These are phyloP conservation scores for Conus canariensis DNA, from an alignment of 2,888 invertebrate genomes.

Conservation along the genomic window DNA sequence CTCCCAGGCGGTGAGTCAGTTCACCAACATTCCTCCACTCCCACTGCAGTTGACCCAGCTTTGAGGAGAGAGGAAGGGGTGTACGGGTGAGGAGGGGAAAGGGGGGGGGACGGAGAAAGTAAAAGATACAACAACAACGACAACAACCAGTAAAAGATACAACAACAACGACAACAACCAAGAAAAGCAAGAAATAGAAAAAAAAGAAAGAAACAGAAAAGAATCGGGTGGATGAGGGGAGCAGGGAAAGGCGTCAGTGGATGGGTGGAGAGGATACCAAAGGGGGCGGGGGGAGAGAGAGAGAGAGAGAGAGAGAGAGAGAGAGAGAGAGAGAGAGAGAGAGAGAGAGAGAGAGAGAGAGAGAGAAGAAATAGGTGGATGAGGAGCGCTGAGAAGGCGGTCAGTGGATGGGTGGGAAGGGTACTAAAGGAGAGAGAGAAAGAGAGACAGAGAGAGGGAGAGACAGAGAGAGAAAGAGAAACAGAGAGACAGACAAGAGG, in stretches of 20 bases:
- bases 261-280: background rate
- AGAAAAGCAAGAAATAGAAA: too few relatives aligned
- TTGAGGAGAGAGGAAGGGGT: too few relatives aligned
- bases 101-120: too few relatives aligned
- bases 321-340: background rate
- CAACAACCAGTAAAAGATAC: too few relatives aligned
- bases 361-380: background rate
- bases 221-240: background rate
- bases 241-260: background rate
- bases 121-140: too few relatives aligned
- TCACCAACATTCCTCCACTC: too few relatives aligned
- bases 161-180: too few relatives aligned
- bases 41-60: too few relatives aligned
- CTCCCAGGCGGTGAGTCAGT: too few relatives aligned
- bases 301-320: background rate
- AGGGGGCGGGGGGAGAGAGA: accelerated
- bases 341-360: background rate
- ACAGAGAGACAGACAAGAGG: background rate
- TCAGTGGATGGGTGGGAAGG: background rate
- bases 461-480: background rate
- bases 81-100: too few relatives aligned
- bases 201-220: background rate
- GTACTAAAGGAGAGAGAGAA: background rate
- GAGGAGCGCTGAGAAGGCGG: background rate
- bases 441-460: background rate